A percentile compares a stretch with the other conserved stretches of the same genome.
These are phyloP conservation scores for Drosophila eohydei DNA, from an alignment of 2,888 invertebrate species.

Conservation along the genomic window DNA sequence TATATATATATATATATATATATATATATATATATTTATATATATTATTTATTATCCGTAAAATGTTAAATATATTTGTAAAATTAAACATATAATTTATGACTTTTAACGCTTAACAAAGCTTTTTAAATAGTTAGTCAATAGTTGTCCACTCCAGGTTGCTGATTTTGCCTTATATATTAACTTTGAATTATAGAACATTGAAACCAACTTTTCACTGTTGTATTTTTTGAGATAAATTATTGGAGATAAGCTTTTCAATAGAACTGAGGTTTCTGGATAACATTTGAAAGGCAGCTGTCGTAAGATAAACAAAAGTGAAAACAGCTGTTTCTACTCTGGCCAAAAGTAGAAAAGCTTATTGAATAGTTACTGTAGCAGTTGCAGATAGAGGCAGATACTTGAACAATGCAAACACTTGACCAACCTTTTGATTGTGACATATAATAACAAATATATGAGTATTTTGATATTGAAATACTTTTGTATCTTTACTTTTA, in stretches of 20 bases:
- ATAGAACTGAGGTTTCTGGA: not conserved
- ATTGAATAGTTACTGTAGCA: not conserved
- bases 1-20: too few species aligned
- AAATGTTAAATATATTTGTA: too few species aligned
- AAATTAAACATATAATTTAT: too few species aligned
- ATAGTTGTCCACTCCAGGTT: too few species aligned
- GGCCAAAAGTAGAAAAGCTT: not conserved
- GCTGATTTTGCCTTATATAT: not conserved
- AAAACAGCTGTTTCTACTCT: slow-evolving; percentile 5
- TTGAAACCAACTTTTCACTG: not conserved
- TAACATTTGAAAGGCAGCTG: not conserved
- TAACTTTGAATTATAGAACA: not conserved
- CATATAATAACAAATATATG: not conserved
- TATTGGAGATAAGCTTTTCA: not conserved
- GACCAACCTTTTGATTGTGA: slow-evolving; percentile 16
- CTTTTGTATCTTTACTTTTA: not conserved
- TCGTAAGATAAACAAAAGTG: not conserved
- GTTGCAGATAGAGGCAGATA: not conserved
- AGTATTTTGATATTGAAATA: not conserved
- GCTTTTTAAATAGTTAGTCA: too few species aligned
- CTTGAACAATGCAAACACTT: slow-evolving; percentile 12
- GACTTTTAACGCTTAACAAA: too few species aligned
- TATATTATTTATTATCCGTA: too few species aligned
- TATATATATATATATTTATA: too few species aligned
- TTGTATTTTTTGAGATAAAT: not conserved